A percentile compares a stretch with the other conserved stretches of the same genome.
phyloP scores from a whole-genome alignment of 2,888 invertebrate species.

The Aphidius colemani region DNA sequence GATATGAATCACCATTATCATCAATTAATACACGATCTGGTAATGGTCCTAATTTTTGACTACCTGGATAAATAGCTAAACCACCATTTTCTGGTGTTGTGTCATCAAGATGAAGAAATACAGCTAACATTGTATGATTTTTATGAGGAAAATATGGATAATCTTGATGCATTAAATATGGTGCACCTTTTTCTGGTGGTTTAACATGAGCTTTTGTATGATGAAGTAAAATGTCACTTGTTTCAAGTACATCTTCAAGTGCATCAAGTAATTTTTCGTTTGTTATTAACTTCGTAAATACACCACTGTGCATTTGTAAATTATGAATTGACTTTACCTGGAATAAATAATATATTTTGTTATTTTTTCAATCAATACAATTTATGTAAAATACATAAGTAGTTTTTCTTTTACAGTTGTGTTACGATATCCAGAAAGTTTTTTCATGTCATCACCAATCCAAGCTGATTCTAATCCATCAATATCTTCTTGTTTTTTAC shows the following conservation, averaged over 20 bases:
- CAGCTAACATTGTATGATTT: slow-evolving; percentile 66
- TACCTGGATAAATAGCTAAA: slow-evolving; percentile 66
- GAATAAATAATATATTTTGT: background rate
- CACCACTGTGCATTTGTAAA: slow-evolving; percentile 64
- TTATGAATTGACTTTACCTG: slow-evolving; percentile 68
- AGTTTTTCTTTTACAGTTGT: slow-evolving; percentile 49
- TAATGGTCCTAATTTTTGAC: slow-evolving; percentile 65
- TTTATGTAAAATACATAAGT: no score
- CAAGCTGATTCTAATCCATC: slow-evolving; percentile 64
- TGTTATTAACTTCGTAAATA: slow-evolving; percentile 62
- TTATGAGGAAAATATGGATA: slow-evolving; percentile 68
- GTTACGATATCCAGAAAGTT: slow-evolving; percentile 46
- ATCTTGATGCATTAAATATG: slow-evolving; percentile 68
- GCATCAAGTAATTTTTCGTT: slow-evolving; percentile 63
- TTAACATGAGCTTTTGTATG: slow-evolving; percentile 69
- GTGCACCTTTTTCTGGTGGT: slow-evolving; percentile 66
- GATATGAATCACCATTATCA: slow-evolving; percentile 58
- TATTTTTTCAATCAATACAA: no score
- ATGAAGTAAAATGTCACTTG: slow-evolving; percentile 64
- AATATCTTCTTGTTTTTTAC: slow-evolving; percentile 58
- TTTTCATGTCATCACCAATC: slow-evolving; percentile 63
- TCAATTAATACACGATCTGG: slow-evolving; percentile 61
- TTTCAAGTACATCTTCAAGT: slow-evolving; percentile 64
- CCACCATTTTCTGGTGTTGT: slow-evolving; percentile 66
- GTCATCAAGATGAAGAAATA: slow-evolving; percentile 66